phyloP scores from a whole-genome alignment of 2,888 invertebrate genomes.

The Leucozona laternaria region DNA sequence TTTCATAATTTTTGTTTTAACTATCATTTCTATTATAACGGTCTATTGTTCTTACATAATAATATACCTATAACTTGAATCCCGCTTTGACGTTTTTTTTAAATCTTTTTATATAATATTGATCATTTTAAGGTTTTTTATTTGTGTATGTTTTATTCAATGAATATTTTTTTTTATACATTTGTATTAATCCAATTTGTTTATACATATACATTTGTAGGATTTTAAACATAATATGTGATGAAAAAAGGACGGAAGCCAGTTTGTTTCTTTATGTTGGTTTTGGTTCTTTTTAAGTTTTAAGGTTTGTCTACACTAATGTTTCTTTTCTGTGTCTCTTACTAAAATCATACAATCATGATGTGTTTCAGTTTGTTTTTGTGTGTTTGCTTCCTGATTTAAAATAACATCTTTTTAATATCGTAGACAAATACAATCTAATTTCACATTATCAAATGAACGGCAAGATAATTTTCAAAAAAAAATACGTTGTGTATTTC shows the following conservation, averaged over 20 bases:
- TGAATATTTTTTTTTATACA: constrained; percentile 28
- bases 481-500: constrained; percentile 8
- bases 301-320: neutral
- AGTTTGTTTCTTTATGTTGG: constrained; percentile 39
- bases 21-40: neutral
- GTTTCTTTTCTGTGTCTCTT: neutral
- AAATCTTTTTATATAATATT: neutral
- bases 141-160: constrained; percentile 13
- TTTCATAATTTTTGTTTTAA: neutral
- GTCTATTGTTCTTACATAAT: neutral
- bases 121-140: constrained; percentile 9
- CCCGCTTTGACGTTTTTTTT: neutral
- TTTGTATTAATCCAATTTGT: constrained; percentile 35
- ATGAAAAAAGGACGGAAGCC: constrained; percentile 72
- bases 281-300: constrained; percentile 27
- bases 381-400: constrained; percentile 60
- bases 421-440: neutral
- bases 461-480: constrained; percentile 46
- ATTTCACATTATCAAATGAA: neutral
- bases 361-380: constrained; percentile 27
- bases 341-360: neutral
- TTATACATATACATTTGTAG: neutral
- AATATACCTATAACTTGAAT: neutral
- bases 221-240: constrained; percentile 2
- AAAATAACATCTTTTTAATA: constrained; percentile 3